A percentile compares a stretch with the other conserved stretches of the same genome.
Evolutionary conservation across 2,113 vertebrate genomes (phyloP).

Genomic region (Hippotragus niger): DNA sequence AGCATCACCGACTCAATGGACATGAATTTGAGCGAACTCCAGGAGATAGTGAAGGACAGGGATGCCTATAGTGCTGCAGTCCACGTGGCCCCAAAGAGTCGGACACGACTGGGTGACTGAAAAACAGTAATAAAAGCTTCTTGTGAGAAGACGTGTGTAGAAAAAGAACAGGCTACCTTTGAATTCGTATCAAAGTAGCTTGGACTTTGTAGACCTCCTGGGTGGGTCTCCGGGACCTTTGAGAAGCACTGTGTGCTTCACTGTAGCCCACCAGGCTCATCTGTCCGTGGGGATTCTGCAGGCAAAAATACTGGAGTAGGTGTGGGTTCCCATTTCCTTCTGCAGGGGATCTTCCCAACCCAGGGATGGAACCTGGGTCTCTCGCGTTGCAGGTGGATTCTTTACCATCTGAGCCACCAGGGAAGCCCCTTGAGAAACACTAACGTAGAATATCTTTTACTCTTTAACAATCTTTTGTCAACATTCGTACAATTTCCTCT

Average conservation of each 20-base stretch:
- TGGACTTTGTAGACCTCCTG: not conserved
- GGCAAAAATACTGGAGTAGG: not conserved
- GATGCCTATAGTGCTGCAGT: not conserved
- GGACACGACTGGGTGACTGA: accelerated
- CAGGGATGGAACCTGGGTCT: not conserved
- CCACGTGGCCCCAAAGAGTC: not conserved
- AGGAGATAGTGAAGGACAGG: not conserved
- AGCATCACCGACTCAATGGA: not conserved
- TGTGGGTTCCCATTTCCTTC: not conserved
- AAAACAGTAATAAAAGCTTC: not conserved
- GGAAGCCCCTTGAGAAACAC: not conserved
- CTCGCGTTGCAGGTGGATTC: not conserved
- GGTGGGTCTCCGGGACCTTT: not conserved
- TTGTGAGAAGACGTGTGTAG: not conserved
- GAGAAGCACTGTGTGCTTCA: not conserved
- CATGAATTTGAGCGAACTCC: not conserved
- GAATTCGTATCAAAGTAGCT: not conserved
- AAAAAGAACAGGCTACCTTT: not conserved
- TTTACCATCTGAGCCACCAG: not conserved
- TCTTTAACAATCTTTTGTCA: not conserved
- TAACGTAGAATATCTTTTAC: not conserved
- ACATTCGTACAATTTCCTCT: not conserved
- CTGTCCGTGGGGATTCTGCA: not conserved
- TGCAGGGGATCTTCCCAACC: not conserved
- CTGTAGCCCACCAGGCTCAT: not conserved